Base-by-base conservation (phyloP, 2,888 invertebrate genomes). In the Ephialtes manifestator region DNA sequence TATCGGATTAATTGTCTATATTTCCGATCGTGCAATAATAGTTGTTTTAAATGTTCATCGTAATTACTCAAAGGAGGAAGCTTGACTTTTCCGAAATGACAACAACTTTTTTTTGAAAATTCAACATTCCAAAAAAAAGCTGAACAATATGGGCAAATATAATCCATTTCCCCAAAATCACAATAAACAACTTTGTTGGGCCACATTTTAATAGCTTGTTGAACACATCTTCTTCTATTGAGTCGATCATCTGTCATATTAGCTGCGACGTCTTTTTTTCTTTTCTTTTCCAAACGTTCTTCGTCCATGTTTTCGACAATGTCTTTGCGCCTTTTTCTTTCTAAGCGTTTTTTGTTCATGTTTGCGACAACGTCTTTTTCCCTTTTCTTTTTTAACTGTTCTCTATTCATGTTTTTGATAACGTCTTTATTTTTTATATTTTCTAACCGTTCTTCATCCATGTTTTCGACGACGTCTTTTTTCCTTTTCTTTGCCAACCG, bases 51-150 rank as follows among this genome's bases (percentile, higher is more conserved):
- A 43, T 58, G 15, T 20, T 68, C 18, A 76, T 83, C 20, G 74
- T 83, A 83, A n/a, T 74, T 24, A 11, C 43, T 78, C 11, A 86
- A 72, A 65, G 86, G 83, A 4, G 55, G 67, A 77, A 85, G 67
- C 63, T 53, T 71, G 31, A 85, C 51, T 77, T 82, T 72, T 13
- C 83, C 80, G 28, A 75, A 60, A 80, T 83, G 71, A 68, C 80
- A 83, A 83, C 83, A 72, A 60, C 74, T 85, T 82, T 76, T 65
- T 65, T 65, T 80, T n/a, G 78, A 74, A 78, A 35, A 85, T 81
- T 85, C 74, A 48, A 43, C 46, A 35, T 24, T 43, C 78, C 81
- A 84, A 67, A 78, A 84, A 24, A 77, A 28, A 48, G 83, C 83
- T n/a, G n/a, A n/a, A n/a, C n/a, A n/a, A n/a, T n/a, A n/a, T n/a